Base-by-base conservation (phyloP, 37 sponge, comb jelly and placozoan species). In the Beroe ovata region DNA sequence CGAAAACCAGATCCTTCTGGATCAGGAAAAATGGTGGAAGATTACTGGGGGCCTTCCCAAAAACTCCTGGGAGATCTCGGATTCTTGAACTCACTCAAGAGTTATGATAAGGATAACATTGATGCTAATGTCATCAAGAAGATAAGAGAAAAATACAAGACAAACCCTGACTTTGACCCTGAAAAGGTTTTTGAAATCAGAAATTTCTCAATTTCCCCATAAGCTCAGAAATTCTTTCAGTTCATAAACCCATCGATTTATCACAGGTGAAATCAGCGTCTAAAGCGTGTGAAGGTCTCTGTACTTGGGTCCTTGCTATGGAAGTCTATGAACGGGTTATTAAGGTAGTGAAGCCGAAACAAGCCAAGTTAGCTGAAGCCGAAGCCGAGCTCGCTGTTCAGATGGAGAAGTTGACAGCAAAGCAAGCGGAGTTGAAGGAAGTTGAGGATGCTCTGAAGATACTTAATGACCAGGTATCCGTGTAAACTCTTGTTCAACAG, bases 71-170 rank as follows among this genome's bases (percentile, higher is more conserved):
- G 94, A 69, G 99, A 97, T 89, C 40, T 97, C 89, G 93, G 95
- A 89, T 97, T 97, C 90, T 94, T 97, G 38, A 96, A 97, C 71
- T 88, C 92, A 8, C 92, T 97, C 35, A 95, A 95, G 90, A 71
- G 88, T 8, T 97, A 97, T 60, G 99, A 97, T 90, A 97, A 95
- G 92, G 99, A 97, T 91, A 95, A 94, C 61, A 98, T 98, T 19
- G 60, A 88, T 33, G 95, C 95, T 36, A 91, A 91, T 21, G 84
- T 98, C 81, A 95, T 97, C 58, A 97, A 97, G 93, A 97, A 93
- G 54, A 97, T 97, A 89, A 90, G 99, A 90, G 99, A 97, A 54
- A 95, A 94, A 93, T 96, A 94, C 64, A 90, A 91, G 39, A 84
- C 92, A 38, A 95, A 95, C 88, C 92, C 94, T 1, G 95, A 95